A percentile compares a stretch with the other conserved stretches of the same genome.
phyloP scores from a whole-genome alignment of 2,797 vertebrate genomes.

The Pseudochirops corinnae region DNA sequence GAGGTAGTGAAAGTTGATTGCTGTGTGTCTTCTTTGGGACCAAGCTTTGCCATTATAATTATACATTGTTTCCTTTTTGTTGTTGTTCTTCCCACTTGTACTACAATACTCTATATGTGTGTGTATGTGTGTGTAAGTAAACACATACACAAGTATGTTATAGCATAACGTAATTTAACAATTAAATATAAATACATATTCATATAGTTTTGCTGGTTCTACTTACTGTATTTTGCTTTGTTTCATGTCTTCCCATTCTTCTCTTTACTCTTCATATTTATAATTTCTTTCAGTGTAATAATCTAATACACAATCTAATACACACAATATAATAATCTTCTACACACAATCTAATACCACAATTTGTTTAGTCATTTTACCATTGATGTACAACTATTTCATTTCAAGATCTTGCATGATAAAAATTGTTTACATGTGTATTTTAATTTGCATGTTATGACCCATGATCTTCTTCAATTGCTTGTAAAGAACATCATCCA shows the following conservation, averaged over 20 bases:
- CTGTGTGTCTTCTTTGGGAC: neutral
- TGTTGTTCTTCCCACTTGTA: neutral
- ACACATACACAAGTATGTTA: neutral
- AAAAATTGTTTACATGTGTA: neutral
- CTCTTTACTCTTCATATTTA: neutral
- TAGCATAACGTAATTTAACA: neutral
- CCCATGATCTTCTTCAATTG: neutral
- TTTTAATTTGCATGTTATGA: neutral
- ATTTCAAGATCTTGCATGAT: neutral
- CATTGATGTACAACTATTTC: neutral
- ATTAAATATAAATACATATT: neutral
- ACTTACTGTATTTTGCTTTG: neutral
- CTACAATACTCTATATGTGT: neutral
- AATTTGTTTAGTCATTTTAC: neutral
- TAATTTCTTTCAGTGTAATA: neutral
- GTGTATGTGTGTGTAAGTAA: too few relatives aligned
- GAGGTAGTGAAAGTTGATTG: neutral
- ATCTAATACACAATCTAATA: too few relatives aligned
- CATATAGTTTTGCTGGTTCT: neutral
- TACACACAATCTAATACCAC: too few relatives aligned
- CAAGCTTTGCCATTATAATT: neutral
- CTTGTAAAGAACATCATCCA: neutral
- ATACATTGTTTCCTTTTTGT: neutral
- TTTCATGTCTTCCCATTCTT: neutral
- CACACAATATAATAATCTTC: too few relatives aligned